A percentile compares a stretch with the other conserved stretches of the same genome.
phyloP scores from a whole-genome alignment of 2,888 invertebrate species.

The Dorcus hopei region DNA sequence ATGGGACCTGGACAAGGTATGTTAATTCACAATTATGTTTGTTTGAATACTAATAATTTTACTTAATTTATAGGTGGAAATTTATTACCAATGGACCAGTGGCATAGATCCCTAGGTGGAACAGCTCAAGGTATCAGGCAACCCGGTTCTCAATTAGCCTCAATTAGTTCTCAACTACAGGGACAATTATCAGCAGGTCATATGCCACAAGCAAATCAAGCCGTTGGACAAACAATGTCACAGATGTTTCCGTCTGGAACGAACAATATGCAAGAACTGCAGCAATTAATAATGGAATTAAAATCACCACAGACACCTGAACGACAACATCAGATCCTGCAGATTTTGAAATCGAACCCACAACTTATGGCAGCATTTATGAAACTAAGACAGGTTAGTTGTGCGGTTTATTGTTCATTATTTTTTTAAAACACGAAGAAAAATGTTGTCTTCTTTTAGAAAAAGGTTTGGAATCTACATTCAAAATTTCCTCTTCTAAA shows the following conservation, averaged over 20 bases:
- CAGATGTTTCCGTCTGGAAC: slow-evolving; percentile 11
- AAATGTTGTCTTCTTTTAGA: not conserved
- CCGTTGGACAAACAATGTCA: slow-evolving; percentile 29
- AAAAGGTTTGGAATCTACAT: not conserved
- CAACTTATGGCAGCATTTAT: slow-evolving; percentile 94
- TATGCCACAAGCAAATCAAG: slow-evolving; percentile 34
- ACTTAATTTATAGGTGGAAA: slow-evolving; percentile 45
- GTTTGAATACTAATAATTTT: slow-evolving; percentile 3
- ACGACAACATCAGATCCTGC: slow-evolving; percentile 85
- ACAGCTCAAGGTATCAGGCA: slow-evolving; percentile 49
- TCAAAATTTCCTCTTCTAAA: not conserved
- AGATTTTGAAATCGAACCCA: slow-evolving; percentile 90
- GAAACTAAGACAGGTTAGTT: slow-evolving; percentile 71
- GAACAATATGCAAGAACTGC: slow-evolving; percentile 65
- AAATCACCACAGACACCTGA: slow-evolving; percentile 87
- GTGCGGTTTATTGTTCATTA: not conserved
- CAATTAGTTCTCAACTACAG: slow-evolving; percentile 43
- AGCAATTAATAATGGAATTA: slow-evolving; percentile 85
- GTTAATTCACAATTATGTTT: slow-evolving; percentile 21
- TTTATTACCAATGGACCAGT: slow-evolving; percentile 56
- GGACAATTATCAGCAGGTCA: slow-evolving; percentile 35
- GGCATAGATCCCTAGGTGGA: slow-evolving; percentile 53
- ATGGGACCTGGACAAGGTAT: slow-evolving; percentile 49
- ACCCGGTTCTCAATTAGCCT: slow-evolving; percentile 50
- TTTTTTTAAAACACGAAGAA: not conserved